Evolutionary conservation across 2,797 vertebrate species (phyloP), one percentile per base, ranked within the genome.

Genomic region (Pseudomugil gertrudae): DNA sequence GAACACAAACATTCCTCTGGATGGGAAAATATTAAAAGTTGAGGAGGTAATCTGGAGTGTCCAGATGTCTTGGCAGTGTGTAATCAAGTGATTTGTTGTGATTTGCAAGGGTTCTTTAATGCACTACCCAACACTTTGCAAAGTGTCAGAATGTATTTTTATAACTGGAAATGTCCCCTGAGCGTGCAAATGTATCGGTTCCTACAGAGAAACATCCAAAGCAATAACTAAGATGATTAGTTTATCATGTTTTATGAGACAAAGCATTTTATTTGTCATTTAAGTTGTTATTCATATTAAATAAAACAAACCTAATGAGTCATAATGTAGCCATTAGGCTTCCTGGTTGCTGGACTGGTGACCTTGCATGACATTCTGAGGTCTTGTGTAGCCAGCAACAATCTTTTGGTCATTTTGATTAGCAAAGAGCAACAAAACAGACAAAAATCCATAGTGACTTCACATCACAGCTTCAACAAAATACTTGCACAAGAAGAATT

Each of bases 321-420:
- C 78, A 79, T 26, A 43, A 84, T 81, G 77, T 54, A 69, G 75
- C 76, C 69, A 32, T 63, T 6, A 38, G 78, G 82, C 58, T 71
- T 85, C 76, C 79, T 70, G 80, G 77, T 83, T 81, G 75, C 82
- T 85, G 80, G 86, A 79, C 88, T 1, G 24, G 38, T 15, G 17
- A 40, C 38, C 17, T 40, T 72, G 69, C 66, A 50, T 84, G 73
- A 80, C 77, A 51, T 61, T 58, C n/a, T 11, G 57, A 54, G 63
- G 64, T 83, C 66, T 52, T 75, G 66, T 78, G 45, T 51, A 74
- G 74, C 67, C 67, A 73, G 72, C 68, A 62, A 77, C 54, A 66
- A 74, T 38, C 58, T 63, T 48, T 47, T 71, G 81, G 79, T 78
- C 80, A 73, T 45, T 17, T 27, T 14, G 35, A 63, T 30, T 0